phyloP scores from a whole-genome alignment of 2,113 vertebrate genomes.

The Amia ocellicauda region DNA sequence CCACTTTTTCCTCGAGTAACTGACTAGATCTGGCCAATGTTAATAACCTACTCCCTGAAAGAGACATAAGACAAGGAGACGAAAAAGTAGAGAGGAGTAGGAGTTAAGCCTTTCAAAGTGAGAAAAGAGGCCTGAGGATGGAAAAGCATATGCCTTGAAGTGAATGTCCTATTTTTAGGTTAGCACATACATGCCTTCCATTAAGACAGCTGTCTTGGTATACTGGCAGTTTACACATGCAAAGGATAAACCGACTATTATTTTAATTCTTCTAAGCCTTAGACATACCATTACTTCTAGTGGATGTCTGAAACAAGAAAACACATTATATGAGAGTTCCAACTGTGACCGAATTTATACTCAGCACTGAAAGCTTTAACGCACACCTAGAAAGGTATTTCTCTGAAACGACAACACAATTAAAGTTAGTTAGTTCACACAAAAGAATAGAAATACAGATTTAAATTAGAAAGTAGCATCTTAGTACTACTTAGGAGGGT shows the following conservation, averaged over 20 bases:
- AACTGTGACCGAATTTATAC: too few relatives aligned
- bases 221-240: constrained; percentile 35
- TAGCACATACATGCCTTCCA: constrained; percentile 45
- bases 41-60: constrained; percentile 12
- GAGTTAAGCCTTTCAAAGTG: not conserved
- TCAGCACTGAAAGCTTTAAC: too few relatives aligned
- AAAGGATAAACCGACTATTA: not conserved
- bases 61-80: constrained; percentile 36
- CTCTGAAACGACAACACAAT: too few relatives aligned
- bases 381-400: too few relatives aligned
- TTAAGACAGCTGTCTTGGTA: constrained; percentile 57
- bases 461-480: too few relatives aligned
- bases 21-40: not conserved
- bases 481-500: too few relatives aligned
- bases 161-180: constrained; percentile 60
- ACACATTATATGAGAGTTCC: too few relatives aligned
- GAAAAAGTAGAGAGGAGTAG: constrained; percentile 42
- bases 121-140: not conserved
- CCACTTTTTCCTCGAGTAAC: not conserved
- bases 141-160: not conserved
- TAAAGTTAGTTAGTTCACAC: too few relatives aligned
- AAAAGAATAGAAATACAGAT: too few relatives aligned
- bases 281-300: too few relatives aligned
- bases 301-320: too few relatives aligned
- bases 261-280: not conserved